These are phyloP conservation scores for Silvanus unidentatus DNA, from an alignment of 2,888 invertebrate species.

Conservation along the genomic window DNA sequence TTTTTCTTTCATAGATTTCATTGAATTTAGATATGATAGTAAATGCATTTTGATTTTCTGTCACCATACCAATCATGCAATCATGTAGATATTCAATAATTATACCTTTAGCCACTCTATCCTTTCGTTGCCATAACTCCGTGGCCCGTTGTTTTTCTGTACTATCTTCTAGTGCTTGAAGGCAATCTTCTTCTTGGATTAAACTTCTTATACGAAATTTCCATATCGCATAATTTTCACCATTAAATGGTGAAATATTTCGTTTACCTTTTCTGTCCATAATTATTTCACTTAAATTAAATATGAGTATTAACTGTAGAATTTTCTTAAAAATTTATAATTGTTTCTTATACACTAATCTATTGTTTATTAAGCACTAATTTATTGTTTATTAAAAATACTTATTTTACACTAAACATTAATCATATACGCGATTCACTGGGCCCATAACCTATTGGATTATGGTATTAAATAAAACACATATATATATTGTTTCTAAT, in stretches of 20 bases:
- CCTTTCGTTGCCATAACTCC: not conserved
- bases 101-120: not conserved
- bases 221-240: conserved; percentile 7
- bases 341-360: too few relatives aligned
- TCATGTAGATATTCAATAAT: conserved; percentile 3
- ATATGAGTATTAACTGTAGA: too few relatives aligned
- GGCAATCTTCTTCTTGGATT: conserved; percentile 4
- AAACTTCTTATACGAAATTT: conserved; percentile 3
- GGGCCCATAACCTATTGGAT: too few relatives aligned
- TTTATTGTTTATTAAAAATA: too few relatives aligned
- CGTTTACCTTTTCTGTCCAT: conserved; percentile 3
- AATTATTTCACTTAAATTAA: too few relatives aligned
- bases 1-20: conserved; percentile 22
- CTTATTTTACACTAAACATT: too few relatives aligned
- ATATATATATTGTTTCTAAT: too few relatives aligned
- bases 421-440: too few relatives aligned
- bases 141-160: not conserved
- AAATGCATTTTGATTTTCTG: not conserved
- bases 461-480: too few relatives aligned
- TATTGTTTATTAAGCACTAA: too few relatives aligned
- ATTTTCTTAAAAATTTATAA: too few relatives aligned
- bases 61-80: conserved; percentile 1
- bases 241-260: conserved; percentile 4
- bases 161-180: not conserved
- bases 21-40: conserved; percentile 10